Conservation (phyloP, 2,888 invertebrate species). For the Campoletis raptor region DNA sequence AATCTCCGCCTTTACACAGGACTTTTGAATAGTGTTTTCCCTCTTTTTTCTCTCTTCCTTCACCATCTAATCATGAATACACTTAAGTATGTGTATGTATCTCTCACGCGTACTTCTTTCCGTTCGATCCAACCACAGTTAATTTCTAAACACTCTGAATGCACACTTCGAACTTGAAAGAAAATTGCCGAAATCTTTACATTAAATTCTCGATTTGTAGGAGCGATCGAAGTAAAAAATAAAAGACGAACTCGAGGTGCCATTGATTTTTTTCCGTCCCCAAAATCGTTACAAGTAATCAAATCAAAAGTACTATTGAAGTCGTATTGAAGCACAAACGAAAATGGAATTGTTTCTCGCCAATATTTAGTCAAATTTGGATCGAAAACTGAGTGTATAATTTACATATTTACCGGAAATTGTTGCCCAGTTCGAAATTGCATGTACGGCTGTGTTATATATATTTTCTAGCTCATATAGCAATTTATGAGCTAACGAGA, state of each 20-base stretch:
- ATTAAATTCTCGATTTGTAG: background rate
- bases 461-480: background rate
- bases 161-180: slow-evolving; percentile 48
- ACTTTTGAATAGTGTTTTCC: slow-evolving; percentile 3
- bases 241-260: slow-evolving; percentile 24
- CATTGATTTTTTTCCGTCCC: slow-evolving; percentile 41
- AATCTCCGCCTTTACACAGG: slow-evolving; percentile 55
- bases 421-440: background rate
- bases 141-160: slow-evolving; percentile 26
- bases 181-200: slow-evolving; percentile 53
- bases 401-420: background rate
- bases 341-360: background rate
- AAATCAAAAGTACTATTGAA: background rate
- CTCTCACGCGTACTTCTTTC: slow-evolving; percentile 26
- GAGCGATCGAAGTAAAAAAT: slow-evolving; percentile 7
- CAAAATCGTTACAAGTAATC: background rate
- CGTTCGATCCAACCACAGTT: slow-evolving; percentile 25
- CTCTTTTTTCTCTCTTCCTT: slow-evolving; percentile 32
- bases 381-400: background rate
- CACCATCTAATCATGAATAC: background rate
- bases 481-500: slow-evolving; percentile 63
- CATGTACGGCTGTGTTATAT: slow-evolving; percentile 5
- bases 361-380: background rate
- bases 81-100: background rate
- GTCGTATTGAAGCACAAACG: background rate